Percentiles rank a stretch among this genome's conserved stretches.
Conservation (phyloP, 2,888 invertebrate species). For the Rhamphomyia laevipes region DNA sequence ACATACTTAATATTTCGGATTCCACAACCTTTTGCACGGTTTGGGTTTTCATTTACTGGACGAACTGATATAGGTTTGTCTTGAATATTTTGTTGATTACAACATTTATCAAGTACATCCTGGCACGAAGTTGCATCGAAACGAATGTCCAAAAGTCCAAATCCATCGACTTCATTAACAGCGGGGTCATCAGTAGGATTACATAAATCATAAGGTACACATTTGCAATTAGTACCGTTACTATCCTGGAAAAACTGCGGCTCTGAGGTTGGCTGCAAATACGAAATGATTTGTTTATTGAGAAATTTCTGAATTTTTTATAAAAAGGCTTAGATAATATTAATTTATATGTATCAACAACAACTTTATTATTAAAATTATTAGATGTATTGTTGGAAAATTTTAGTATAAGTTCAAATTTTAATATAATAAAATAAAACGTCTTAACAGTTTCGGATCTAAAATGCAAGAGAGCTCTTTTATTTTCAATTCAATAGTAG, state of each 20-base stretch:
- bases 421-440: too few relatives aligned
- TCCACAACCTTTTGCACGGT: conserved; percentile 42
- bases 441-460: too few relatives aligned
- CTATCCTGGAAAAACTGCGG: conserved; percentile 20
- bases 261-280: conserved; percentile 16
- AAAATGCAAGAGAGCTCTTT: too few relatives aligned
- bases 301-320: too few relatives aligned
- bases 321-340: too few relatives aligned
- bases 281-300: too few relatives aligned
- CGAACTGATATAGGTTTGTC: conserved; percentile 24
- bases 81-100: conserved; percentile 30
- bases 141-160: conserved; percentile 66
- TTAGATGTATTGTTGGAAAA: too few relatives aligned
- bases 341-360: too few relatives aligned
- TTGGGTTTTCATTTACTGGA: conserved; percentile 34
- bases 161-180: conserved; percentile 47
- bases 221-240: conserved; percentile 49
- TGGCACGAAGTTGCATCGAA: conserved; percentile 48
- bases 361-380: too few relatives aligned
- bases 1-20: conserved; percentile 37
- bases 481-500: too few relatives aligned
- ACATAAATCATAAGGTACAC: conserved; percentile 74
- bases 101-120: conserved; percentile 66
- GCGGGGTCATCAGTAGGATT: conserved; percentile 46
- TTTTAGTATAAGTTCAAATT: too few relatives aligned